These are phyloP conservation scores for Syngnathus acus DNA, from an alignment of 2,797 vertebrate genomes.

Conservation along the genomic window DNA sequence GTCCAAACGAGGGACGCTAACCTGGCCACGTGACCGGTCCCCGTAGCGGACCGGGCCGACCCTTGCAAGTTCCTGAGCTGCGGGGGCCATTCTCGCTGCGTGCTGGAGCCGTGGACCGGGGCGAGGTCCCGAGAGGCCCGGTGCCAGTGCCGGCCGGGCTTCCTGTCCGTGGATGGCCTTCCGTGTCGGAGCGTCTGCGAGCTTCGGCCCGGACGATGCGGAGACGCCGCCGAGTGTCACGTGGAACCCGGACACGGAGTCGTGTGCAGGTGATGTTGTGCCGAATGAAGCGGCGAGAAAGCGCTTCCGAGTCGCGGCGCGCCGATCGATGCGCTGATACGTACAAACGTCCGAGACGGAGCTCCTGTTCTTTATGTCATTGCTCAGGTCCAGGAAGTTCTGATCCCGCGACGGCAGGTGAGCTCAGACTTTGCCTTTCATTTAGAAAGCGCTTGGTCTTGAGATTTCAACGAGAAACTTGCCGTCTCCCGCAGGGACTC, in stretches of 20 bases:
- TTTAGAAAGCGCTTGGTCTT: not conserved
- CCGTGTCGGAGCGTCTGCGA: conserved; percentile 76
- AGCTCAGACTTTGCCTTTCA: not conserved
- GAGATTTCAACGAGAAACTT: not conserved
- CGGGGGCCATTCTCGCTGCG: conserved; percentile 72
- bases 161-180: conserved; percentile 51
- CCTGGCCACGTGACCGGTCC: not conserved
- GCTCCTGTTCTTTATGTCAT: not conserved
- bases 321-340: too few relatives aligned
- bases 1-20: too few relatives aligned
- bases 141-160: conserved; percentile 76
- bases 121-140: conserved; percentile 63
- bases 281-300: too few relatives aligned
- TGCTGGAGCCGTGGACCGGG: conserved; percentile 39
- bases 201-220: conserved; percentile 66
- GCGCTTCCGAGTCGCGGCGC: too few relatives aligned
- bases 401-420: not conserved
- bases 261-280: conserved; percentile 75
- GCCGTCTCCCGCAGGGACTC: not conserved
- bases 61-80: conserved; percentile 88
- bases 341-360: too few relatives aligned
- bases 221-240: conserved; percentile 63
- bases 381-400: not conserved
- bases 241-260: conserved; percentile 69
- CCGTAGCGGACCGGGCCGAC: conserved; percentile 79